Evolutionary conservation across 2,113 vertebrate species (phyloP).

Genomic region (Nannospalax galili): DNA sequence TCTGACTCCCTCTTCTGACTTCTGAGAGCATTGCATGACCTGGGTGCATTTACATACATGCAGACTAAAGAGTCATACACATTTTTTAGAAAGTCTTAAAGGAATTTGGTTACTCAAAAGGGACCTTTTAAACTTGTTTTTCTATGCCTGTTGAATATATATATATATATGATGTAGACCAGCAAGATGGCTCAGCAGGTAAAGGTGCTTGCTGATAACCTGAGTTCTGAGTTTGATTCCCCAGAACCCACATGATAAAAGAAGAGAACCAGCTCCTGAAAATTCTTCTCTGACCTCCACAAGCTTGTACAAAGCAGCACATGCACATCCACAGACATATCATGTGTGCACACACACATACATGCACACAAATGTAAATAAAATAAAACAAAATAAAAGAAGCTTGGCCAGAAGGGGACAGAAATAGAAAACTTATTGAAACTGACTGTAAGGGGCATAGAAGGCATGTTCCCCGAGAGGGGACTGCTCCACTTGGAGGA

Average conservation of each 20-base stretch:
- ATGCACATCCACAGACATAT: not conserved
- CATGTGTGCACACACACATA: not conserved
- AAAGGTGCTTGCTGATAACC: not conserved
- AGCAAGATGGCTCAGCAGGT: not conserved
- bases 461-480: not conserved
- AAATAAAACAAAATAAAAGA: not conserved
- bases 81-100: not conserved
- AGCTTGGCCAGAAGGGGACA: not conserved
- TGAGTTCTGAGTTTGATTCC: not conserved
- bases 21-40: not conserved
- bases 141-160: not conserved
- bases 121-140: not conserved
- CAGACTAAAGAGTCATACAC: not conserved
- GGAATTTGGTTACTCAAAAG: not conserved
- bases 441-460: too few species aligned
- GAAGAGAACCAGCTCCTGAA: not conserved
- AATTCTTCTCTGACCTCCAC: not conserved
- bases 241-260: not conserved
- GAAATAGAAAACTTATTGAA: not conserved
- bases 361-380: not conserved
- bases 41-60: not conserved
- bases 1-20: not conserved
- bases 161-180: too few species aligned
- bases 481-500: not conserved
- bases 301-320: not conserved